Conservation (phyloP, 2,797 vertebrate genomes). For the Pseudotriccus pelzelni region DNA sequence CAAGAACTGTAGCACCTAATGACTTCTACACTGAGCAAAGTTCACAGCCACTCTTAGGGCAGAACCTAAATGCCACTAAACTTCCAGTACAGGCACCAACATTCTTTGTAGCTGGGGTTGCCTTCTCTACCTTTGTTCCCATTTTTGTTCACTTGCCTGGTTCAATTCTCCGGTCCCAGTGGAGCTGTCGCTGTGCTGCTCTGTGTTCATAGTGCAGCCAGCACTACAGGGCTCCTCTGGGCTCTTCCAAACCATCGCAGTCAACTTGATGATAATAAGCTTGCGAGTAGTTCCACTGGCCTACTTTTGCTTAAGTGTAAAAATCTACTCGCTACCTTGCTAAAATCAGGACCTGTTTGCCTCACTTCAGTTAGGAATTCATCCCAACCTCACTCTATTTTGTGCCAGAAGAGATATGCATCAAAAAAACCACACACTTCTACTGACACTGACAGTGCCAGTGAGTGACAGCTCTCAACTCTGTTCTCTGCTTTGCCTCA, state of each 20-base stretch:
- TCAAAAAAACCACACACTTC: background rate
- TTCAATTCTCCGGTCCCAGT: background rate
- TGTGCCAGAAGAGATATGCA: background rate
- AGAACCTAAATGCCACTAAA: background rate
- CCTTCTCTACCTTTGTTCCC: background rate
- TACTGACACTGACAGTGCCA: background rate
- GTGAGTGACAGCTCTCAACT: background rate
- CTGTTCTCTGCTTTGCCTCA: background rate
- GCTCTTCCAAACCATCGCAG: background rate
- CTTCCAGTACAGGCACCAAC: background rate
- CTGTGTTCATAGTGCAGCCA: background rate
- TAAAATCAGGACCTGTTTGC: background rate
- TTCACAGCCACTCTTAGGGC: background rate
- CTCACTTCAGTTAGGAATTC: background rate
- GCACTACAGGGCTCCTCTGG: background rate
- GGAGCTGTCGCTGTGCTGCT: background rate
- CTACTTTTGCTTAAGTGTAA: background rate
- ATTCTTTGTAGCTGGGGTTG: background rate
- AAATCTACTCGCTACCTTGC: background rate
- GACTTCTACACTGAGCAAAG: background rate
- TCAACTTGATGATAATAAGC: background rate
- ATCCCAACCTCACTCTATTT: accelerated
- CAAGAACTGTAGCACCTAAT: background rate
- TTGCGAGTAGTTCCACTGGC: background rate
- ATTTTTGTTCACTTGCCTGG: background rate